Base-by-base conservation (phyloP, 2,797 vertebrate genomes). In the Trachops cirrhosus region DNA sequence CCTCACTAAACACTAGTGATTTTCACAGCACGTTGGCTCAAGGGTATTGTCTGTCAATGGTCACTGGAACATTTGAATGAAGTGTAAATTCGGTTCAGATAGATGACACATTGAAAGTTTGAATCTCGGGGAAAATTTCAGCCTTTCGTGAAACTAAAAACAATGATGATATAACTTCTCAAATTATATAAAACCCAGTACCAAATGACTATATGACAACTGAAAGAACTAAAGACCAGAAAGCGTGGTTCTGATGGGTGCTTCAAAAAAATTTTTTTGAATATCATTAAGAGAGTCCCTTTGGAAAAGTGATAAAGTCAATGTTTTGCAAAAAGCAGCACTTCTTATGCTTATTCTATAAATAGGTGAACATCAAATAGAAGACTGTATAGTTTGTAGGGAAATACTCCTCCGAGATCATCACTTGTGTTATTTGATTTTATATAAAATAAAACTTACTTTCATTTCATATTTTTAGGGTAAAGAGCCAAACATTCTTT, bases 401-500 rank as follows among this genome's bases (percentile, higher is more conserved):
- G 34, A 94, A 89, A 39, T 86, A 73, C 4, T 93, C 26, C 41
- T 94, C 39, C 37, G 29, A 54, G 54, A n/a, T 79, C 59, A 89
- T 44, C 29, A 59, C 50, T 82, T 74, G 26, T 74, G 34, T 94
- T 6, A 52, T 78, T 94, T 91, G 34, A 85, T 93, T 11, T 48
- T 86, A 48, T 80, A 54, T 68, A 74, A 90, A 83, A 14, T 67
- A 74, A 87, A 75, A 9, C 11, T 68, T 89, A 94, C 18, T 82
- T 88, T 86, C 52, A 77, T 96, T 91, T 94, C 22, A 85, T 77
- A 18, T 75, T 84, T 90, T 84, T 88, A 75, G 39, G 48, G 29
- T 93, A 78, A 95, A 93, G 48, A 73, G n/a, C 9, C 18, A 75
- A 41, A 48, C 11, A 3, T 57, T 62, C 85, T 85, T 54, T 93